Percentiles rank a stretch among this genome's conserved stretches.
phyloP scores from a whole-genome alignment of 2,888 invertebrate species.

The Ferdinandea cuprea region DNA sequence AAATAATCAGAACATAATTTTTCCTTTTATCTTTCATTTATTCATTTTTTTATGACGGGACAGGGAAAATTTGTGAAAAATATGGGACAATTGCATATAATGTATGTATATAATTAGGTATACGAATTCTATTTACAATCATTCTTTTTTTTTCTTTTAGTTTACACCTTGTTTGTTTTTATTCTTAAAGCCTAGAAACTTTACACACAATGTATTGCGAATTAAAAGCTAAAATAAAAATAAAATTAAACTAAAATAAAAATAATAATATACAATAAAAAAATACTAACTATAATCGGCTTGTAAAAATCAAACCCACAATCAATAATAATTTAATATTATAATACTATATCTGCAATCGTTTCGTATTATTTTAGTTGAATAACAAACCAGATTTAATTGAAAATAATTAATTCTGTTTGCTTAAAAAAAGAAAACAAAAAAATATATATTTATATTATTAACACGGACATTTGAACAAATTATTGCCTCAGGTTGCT shows the following conservation, averaged over 20 bases:
- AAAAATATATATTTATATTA: too few species aligned
- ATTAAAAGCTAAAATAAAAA: conserved; percentile 46
- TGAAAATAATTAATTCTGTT: conserved; percentile 19
- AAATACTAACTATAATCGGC: conserved; percentile 50
- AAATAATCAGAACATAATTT: neutral
- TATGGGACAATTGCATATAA: conserved; percentile 56
- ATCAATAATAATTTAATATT: conserved; percentile 65
- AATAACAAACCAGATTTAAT: conserved; percentile 23
- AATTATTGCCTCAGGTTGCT: conserved; percentile 68
- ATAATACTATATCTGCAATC: conserved; percentile 67
- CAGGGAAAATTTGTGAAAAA: conserved; percentile 42
- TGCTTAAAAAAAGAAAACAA: conserved; percentile 32
- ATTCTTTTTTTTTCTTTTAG: conserved; percentile 24
- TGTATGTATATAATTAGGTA: conserved; percentile 20
- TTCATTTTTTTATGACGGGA: conserved; percentile 5
- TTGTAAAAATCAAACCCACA: conserved; percentile 73
- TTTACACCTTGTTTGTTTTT: conserved; percentile 34
- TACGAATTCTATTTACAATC: conserved; percentile 68
- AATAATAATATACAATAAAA: conserved; percentile 20
- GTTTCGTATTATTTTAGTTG: conserved; percentile 36
- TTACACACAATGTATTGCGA: conserved; percentile 40
- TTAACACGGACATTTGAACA: conserved; percentile 37
- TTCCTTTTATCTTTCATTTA: conserved; percentile 9
- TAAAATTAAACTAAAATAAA: conserved; percentile 45
- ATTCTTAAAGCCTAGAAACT: conserved; percentile 41